phyloP scores from a whole-genome alignment of 2,797 vertebrate genomes.

The Lepidocolaptes lacrymiger region DNA sequence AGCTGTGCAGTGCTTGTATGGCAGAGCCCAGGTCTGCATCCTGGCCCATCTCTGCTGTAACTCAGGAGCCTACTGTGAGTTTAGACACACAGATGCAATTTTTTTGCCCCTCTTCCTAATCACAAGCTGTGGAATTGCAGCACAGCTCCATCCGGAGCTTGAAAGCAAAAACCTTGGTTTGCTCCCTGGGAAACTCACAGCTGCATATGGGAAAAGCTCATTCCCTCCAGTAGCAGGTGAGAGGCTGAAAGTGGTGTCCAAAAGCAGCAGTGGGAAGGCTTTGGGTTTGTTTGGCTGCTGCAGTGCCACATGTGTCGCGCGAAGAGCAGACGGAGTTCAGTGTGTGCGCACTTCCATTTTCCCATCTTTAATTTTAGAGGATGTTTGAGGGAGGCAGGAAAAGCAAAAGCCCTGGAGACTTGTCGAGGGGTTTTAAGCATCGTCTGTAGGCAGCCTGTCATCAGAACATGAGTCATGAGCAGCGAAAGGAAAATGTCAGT shows the following conservation, averaged over 20 bases:
- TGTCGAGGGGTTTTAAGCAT: slow-evolving; percentile 68
- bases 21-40: not conserved
- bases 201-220: not conserved
- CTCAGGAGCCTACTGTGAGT: not conserved
- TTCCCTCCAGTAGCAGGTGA: not conserved
- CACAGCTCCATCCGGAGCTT: not conserved
- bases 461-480: slow-evolving; percentile 64
- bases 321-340: slow-evolving; percentile 42
- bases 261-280: slow-evolving; percentile 22
- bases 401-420: slow-evolving; percentile 72
- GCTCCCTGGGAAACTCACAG: not conserved
- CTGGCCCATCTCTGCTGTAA: not conserved
- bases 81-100: not conserved
- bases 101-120: not conserved
- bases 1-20: not conserved
- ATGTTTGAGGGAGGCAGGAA: slow-evolving; percentile 67
- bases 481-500: slow-evolving; percentile 60
- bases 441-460: slow-evolving; percentile 68
- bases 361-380: slow-evolving; percentile 69
- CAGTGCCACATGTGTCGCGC: slow-evolving; percentile 10
- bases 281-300: slow-evolving; percentile 34
- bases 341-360: slow-evolving; percentile 9
- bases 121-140: not conserved
- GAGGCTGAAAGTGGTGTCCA: not conserved
- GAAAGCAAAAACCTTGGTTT: not conserved